Evolutionary conservation across 2,113 vertebrate species (phyloP).

Genomic region (Columbina picui): DNA sequence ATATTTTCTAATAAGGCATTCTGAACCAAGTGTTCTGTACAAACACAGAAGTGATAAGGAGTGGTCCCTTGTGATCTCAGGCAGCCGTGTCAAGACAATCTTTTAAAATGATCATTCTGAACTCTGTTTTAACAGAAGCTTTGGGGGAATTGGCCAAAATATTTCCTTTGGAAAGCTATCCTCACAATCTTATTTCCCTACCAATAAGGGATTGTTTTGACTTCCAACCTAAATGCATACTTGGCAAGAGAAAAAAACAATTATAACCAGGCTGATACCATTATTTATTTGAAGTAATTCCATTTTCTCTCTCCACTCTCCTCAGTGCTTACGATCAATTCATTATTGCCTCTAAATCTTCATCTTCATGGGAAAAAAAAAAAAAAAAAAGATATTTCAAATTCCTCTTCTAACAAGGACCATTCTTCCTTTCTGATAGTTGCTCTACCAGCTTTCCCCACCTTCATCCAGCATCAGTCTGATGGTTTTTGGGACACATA

Average conservation of each 20-base stretch:
- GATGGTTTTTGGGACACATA: accelerated
- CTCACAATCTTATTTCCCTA: neutral
- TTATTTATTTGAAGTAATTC: neutral
- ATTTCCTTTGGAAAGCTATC: neutral
- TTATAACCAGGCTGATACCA: neutral
- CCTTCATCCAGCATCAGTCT: neutral
- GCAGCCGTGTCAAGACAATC: neutral
- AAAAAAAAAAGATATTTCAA: neutral
- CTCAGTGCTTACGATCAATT: neutral
- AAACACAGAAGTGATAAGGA: neutral
- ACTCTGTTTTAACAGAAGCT: neutral
- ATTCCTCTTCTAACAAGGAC: neutral
- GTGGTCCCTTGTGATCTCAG: neutral
- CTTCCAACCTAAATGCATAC: neutral
- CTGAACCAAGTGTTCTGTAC: neutral
- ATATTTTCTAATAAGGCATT: neutral
- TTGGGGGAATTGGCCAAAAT: neutral
- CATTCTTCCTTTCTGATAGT: neutral
- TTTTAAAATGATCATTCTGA: neutral
- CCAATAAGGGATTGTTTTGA: neutral
- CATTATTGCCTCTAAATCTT: neutral
- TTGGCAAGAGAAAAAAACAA: neutral
- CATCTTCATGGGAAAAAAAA: neutral
- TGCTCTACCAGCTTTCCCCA: neutral
- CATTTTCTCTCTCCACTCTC: neutral